Percentiles rank a stretch among this genome's conserved stretches.
These are phyloP conservation scores for Caenorhabditis becei DNA, from an alignment of 2,888 invertebrate species.

Conservation along the genomic window DNA sequence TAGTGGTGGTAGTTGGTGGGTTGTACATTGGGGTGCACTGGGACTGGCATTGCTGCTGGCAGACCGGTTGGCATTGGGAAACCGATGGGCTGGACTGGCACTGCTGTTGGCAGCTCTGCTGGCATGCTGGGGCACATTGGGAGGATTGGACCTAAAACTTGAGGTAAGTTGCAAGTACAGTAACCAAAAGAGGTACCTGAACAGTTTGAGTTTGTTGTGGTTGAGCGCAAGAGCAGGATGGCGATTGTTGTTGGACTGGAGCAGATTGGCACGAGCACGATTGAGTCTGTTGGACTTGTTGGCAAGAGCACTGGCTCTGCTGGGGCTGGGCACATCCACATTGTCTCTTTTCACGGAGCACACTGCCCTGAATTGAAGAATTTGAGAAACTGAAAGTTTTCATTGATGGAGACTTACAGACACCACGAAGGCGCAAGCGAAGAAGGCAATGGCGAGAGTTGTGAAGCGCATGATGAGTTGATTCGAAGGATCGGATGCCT, in stretches of 20 bases:
- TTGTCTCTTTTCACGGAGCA: constrained; percentile 58
- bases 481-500: constrained; percentile 30
- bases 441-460: constrained; percentile 34
- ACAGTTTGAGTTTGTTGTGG: constrained; percentile 54
- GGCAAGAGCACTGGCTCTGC: constrained; percentile 60
- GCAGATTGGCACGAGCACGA: constrained; percentile 61
- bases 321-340: constrained; percentile 59
- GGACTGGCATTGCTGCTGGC: constrained; percentile 57
- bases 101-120: constrained; percentile 53
- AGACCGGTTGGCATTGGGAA: constrained; percentile 52
- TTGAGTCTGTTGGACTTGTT: constrained; percentile 60
- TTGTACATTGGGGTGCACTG: constrained; percentile 50
- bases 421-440: constrained; percentile 50
- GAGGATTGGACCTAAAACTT: constrained; percentile 34
- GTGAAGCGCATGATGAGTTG: constrained; percentile 42
- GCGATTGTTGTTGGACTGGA: constrained; percentile 55
- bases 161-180: background rate
- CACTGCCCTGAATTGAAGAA: constrained; percentile 35
- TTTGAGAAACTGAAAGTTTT: background rate
- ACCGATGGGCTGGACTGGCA: constrained; percentile 54
- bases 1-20: constrained; percentile 44
- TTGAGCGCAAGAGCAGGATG: constrained; percentile 55
- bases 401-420: constrained; percentile 25
- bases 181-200: constrained; percentile 20
- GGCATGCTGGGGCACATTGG: constrained; percentile 57